A percentile compares a stretch with the other conserved stretches of the same genome.
Evolutionary conservation across 37 sponge, comb jelly and placozoan genomes (phyloP).

Genomic region (Geodia barretti): DNA sequence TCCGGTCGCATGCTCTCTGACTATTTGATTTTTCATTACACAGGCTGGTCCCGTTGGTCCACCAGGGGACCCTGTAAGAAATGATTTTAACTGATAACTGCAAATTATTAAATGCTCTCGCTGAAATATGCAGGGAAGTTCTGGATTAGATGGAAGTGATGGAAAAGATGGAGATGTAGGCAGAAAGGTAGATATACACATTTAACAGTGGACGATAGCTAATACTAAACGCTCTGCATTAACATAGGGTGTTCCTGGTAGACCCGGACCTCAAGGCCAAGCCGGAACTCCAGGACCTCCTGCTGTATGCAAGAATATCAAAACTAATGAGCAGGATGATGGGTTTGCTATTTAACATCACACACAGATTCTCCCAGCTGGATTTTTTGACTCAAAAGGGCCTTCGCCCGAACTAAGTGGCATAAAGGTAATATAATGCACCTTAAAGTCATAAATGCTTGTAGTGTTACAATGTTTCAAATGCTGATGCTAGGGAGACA

Average conservation of each 20-base stretch:
- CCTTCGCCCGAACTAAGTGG: slow-evolving; percentile 50
- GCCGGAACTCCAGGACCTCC: slow-evolving; percentile 60
- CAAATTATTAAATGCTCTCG: not conserved
- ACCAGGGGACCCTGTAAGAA: slow-evolving; percentile 33
- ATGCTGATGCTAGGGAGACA: slow-evolving; percentile 41
- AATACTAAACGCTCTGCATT: not conserved
- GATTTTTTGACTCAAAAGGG: slow-evolving; percentile 34
- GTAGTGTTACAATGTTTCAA: not conserved
- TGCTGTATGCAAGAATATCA: slow-evolving; percentile 26
- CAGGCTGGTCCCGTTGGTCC: slow-evolving; percentile 40
- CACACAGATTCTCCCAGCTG: slow-evolving; percentile 23
- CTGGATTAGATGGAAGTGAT: slow-evolving; percentile 30
- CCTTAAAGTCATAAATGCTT: not conserved
- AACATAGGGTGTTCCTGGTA: slow-evolving; percentile 34
- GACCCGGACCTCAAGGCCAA: slow-evolving; percentile 50
- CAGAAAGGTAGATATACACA: slow-evolving; percentile 10
- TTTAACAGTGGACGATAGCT: not conserved
- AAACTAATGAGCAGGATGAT: too few species aligned
- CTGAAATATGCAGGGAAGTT: not conserved
- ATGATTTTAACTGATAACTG: not conserved
- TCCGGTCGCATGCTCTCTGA: too few species aligned
- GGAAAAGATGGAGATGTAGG: slow-evolving; percentile 43
- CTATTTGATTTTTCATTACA: not conserved
- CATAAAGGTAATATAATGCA: slow-evolving; percentile 15
- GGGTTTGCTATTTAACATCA: too few species aligned